A percentile compares a stretch with the other conserved stretches of the same genome.
Evolutionary conservation across 1,140 invertebrate species (phyloP).

Genomic region (Chrysomallon squamiferum): DNA sequence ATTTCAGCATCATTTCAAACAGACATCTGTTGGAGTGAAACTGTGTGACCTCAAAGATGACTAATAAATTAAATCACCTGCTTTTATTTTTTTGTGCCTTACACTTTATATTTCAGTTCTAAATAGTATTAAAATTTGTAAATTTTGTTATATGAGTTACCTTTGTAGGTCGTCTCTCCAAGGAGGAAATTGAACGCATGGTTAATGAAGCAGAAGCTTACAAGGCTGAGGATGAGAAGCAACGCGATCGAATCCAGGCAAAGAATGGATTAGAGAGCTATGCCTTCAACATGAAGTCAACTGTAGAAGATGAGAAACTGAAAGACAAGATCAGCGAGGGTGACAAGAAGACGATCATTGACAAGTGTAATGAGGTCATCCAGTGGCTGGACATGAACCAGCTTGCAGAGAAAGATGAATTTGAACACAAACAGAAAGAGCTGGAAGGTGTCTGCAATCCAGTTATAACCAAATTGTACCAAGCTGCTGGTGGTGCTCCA

Average conservation of each 20-base stretch:
- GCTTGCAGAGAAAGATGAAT: slow-evolving; percentile 59
- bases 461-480: slow-evolving; percentile 66
- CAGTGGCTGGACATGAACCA: slow-evolving; percentile 95
- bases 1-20: no score
- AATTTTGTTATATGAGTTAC: neutral
- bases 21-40: no score
- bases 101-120: neutral
- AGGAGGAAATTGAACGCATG: slow-evolving; percentile 98
- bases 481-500: slow-evolving; percentile 52
- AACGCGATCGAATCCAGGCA: slow-evolving; percentile 80
- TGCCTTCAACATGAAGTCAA: slow-evolving; percentile 94
- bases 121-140: neutral
- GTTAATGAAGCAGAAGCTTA: slow-evolving; percentile 96
- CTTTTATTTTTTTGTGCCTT: no score
- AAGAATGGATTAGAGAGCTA: slow-evolving; percentile 94
- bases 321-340: slow-evolving; percentile 75
- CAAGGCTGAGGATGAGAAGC: slow-evolving; percentile 85
- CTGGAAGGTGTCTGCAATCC: slow-evolving; percentile 62
- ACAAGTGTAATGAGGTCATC: slow-evolving; percentile 93
- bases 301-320: slow-evolving; percentile 74
- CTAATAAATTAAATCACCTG: no score
- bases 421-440: slow-evolving; percentile 61
- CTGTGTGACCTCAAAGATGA: no score
- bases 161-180: slow-evolving; percentile 78
- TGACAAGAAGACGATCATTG: slow-evolving; percentile 85